These are phyloP conservation scores for Acestrorhynchus altus DNA, from an alignment of 2,797 vertebrate species.

Conservation along the genomic window DNA sequence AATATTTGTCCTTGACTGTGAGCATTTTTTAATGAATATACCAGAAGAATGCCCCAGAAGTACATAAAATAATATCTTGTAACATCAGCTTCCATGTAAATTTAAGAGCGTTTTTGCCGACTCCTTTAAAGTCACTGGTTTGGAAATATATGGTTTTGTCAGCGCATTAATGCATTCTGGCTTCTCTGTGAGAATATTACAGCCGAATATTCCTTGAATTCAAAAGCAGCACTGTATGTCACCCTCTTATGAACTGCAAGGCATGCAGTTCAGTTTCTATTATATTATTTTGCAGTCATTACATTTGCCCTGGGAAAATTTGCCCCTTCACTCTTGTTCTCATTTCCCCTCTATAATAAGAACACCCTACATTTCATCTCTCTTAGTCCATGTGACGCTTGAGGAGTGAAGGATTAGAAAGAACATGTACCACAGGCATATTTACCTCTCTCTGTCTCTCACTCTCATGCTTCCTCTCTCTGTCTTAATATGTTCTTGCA, in stretches of 20 bases:
- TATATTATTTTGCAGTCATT: conserved; percentile 50
- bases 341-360: conserved; percentile 41
- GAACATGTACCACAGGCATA: neutral
- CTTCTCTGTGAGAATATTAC: neutral
- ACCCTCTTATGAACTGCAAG: conserved; percentile 4
- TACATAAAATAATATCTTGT: no score
- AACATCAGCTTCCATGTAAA: no score
- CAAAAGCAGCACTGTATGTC: conserved; percentile 31
- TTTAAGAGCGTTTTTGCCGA: no score
- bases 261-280: conserved; percentile 26
- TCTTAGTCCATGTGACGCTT: conserved; percentile 29
- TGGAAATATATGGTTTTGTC: no score
- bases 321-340: conserved; percentile 48
- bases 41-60: no score
- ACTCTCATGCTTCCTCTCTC: neutral
- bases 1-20: no score
- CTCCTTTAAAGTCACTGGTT: no score
- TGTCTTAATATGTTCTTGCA: no score
- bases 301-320: conserved; percentile 46
- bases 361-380: conserved; percentile 40
- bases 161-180: neutral
- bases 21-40: neutral
- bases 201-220: conserved; percentile 35
- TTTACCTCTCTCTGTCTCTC: conserved; percentile 22
- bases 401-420: conserved; percentile 42